Percentiles rank a stretch among this genome's conserved stretches.
phyloP scores from a whole-genome alignment of 1,140 invertebrate species.

The Caenorhabditis brenneri region DNA sequence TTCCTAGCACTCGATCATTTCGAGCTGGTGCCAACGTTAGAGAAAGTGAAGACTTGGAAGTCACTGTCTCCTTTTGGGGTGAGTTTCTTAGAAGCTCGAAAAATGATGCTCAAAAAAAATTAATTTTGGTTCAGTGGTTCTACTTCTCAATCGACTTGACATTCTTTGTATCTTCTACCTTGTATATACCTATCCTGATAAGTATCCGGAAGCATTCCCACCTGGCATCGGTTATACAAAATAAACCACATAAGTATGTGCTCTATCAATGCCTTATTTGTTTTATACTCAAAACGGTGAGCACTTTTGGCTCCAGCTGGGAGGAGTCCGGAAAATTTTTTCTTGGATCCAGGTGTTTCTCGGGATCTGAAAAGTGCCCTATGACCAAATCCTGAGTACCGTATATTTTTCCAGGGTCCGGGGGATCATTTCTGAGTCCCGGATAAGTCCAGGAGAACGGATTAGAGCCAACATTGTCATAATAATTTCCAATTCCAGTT shows the following conservation, averaged over 20 bases:
- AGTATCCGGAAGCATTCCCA: not conserved
- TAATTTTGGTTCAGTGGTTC: not conserved
- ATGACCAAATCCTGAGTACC: no score
- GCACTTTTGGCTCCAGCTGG: not conserved
- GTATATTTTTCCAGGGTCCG: no score
- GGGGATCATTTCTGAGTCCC: no score
- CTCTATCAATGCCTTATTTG: not conserved
- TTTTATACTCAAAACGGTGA: not conserved
- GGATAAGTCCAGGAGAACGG: no score
- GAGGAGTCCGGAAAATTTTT: no score
- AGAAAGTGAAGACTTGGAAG: not conserved
- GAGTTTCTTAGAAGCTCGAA: not conserved
- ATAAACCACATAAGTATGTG: not conserved
- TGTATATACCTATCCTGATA: not conserved
- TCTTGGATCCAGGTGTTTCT: no score
- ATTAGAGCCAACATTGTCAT: no score
- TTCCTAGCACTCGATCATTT: not conserved
- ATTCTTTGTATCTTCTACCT: not conserved
- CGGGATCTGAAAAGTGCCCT: no score
- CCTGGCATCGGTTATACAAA: not conserved
- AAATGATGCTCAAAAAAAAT: not conserved
- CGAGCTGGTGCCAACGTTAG: not conserved
- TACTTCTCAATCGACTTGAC: not conserved
- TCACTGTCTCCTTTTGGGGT: not conserved
- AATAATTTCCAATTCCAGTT: no score